Evolutionary conservation across 2,888 invertebrate species (phyloP), one percentile per base, ranked within the genome.

Genomic region (Caenorhabditis sp.): DNA sequence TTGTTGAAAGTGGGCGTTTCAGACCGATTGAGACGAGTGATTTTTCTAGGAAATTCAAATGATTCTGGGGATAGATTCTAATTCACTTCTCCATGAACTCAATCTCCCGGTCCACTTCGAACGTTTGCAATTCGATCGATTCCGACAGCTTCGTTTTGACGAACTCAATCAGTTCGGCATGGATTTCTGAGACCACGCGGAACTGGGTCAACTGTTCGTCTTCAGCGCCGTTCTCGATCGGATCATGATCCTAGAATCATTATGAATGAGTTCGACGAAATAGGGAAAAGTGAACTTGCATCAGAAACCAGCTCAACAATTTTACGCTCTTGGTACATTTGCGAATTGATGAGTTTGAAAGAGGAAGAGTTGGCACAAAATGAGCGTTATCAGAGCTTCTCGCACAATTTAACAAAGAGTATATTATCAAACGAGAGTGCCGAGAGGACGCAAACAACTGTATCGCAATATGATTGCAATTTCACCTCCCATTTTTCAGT

Each of bases 81-180:
- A 32, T 43, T 53, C 1, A 65, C 63, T 56, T 55, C n/a, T 66
- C 17, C 8, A 27, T n/a, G 26, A 55, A 66, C 15, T 66, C 65
- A 5, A 66, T 46, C 13, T 66, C 55, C 15, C 45, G 35, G 1
- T 6, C 17, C 1, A 39, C 30, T 5, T 37, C 13, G 22, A 46
- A 66, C 2, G 27, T 45, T 20, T 66, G 55, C 4, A 66, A 39
- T 24, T 48, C 39, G 11, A 66, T 37, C 2, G 65, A 66, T 9
- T 46, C 48, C 6, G 30, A 1, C 7, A 66, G 20, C 24, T 66
- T 66, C 13, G 55, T 55, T 22, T 17, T 35, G 2, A 56, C 20
- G 0, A 66, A 46, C 9, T 48, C 55, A 1, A 37, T 13, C 1
- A 66, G 9, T 13, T 66, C 55, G 4, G 17, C 27, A 2, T 56